Base-by-base conservation (phyloP, 2,113 vertebrate species). In the Lagopus leucura region DNA sequence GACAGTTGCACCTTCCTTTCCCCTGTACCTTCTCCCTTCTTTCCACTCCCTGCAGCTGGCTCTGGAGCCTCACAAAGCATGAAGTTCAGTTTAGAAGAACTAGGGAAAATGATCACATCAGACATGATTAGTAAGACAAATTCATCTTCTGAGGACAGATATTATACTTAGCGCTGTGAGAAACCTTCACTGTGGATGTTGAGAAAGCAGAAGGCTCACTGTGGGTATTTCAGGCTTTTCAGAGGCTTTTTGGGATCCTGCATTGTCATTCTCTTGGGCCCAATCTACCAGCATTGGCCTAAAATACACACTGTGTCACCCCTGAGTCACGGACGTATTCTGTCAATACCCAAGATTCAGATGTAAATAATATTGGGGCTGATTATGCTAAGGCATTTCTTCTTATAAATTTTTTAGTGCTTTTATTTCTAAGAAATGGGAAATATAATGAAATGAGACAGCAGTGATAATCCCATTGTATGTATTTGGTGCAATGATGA, bases 381-480 rank as follows among this genome's bases (percentile, higher is more conserved):
- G 77, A 91, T 86, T 89, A 65, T 50, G 48, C 57, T 93, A 90
- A 93, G 77, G 27, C 81, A 55, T 95, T 87, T 91, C 83, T 90
- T 89, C 89, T 80, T 95, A 83, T 69, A 89, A 81, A 82, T 86
- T 58, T 32, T n/a, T 19, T 58, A 58, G 55, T 32, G 55, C 55
- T 58, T 58, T 54, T 76, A 63, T 65, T 85, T 91, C 89, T 47
- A 36, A 79, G 54, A 82, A 88, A 95, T 30, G 71, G 57, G 78
- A 97, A 94, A 89, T 76, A 61, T 91, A 96, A 96, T 92, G 90
- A 92, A 97, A 95, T 73, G 71, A 95, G 96, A 83, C 84, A 82
- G 86, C 55, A 85, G 40, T 54, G 69, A 90, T 85, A 93, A 95
- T 90, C 71, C 71, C 77, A 79, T 63, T 88, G 78, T 57, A 13